These are phyloP conservation scores for Prionailurus bengalensis DNA, from an alignment of 2,113 vertebrate species.

Conservation along the genomic window DNA sequence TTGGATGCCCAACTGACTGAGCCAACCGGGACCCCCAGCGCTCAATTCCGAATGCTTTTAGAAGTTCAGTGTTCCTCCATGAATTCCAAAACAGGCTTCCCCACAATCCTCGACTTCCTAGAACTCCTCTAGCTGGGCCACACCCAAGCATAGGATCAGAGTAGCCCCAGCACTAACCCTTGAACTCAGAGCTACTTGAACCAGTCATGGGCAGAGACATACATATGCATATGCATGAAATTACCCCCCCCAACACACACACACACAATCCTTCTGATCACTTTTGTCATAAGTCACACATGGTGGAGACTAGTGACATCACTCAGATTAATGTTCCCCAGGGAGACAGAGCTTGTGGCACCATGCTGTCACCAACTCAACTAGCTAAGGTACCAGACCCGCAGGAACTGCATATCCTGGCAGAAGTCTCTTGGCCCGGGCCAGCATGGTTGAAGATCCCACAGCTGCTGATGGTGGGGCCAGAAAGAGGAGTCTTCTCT, in stretches of 20 bases:
- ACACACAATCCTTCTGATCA: background rate
- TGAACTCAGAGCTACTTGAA: background rate
- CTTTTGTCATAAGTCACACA: background rate
- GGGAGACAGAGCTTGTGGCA: background rate
- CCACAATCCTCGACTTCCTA: background rate
- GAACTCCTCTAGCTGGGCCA: background rate
- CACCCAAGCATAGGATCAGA: background rate
- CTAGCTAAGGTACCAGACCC: background rate
- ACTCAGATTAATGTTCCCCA: background rate
- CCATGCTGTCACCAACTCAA: background rate
- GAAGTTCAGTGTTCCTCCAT: background rate
- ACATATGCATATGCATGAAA: background rate
- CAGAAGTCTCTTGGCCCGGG: background rate
- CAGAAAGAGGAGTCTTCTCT: background rate
- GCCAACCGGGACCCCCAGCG: background rate
- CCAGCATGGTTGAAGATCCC: too few species aligned
- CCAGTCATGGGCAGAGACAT: background rate
- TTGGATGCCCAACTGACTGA: too few species aligned
- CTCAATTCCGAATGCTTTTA: background rate
- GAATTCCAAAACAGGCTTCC: background rate
- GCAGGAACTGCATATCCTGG: background rate
- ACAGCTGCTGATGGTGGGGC: background rate
- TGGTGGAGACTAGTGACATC: too few species aligned
- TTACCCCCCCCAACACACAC: too few species aligned
- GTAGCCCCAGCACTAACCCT: background rate